Conservation (phyloP, 2,888 invertebrate genomes). For the Plebejus anna region DNA sequence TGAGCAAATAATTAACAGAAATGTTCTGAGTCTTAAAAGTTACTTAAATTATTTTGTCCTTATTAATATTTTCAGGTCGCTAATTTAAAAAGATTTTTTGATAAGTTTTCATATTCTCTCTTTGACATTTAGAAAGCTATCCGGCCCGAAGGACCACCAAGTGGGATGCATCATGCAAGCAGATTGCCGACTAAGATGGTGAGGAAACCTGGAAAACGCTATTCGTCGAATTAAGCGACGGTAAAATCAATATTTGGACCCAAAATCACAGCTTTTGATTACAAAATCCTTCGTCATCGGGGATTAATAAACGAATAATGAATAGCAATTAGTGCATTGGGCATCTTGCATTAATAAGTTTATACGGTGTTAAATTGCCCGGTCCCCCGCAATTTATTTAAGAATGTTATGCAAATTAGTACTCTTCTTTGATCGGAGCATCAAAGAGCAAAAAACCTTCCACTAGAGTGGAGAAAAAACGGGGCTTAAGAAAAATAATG, state of each 20-base stretch:
- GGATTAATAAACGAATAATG: conserved; percentile 26
- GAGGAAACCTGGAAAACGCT: neutral
- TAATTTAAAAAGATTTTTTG: neutral
- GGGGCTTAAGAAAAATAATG: conserved; percentile 81
- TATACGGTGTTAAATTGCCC: conserved; percentile 59
- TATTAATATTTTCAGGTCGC: neutral
- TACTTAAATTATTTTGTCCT: neutral
- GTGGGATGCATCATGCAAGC: neutral
- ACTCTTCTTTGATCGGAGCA: conserved; percentile 80
- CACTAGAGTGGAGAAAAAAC: conserved; percentile 69
- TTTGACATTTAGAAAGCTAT: neutral
- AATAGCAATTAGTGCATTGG: conserved; percentile 59
- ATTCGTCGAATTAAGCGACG: neutral
- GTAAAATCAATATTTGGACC: neutral
- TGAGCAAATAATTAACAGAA: neutral
- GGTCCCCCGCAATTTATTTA: conserved; percentile 74
- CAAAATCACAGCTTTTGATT: conserved; percentile 37
- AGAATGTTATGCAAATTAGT: conserved; percentile 80
- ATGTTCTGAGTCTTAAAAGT: neutral
- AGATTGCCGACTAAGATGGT: neutral
- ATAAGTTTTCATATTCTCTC: neutral
- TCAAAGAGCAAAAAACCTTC: conserved; percentile 76
- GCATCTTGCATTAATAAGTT: conserved; percentile 73
- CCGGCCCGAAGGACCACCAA: neutral
- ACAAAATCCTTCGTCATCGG: conserved; percentile 42